A percentile compares a stretch with the other conserved stretches of the same genome.
phyloP scores from a whole-genome alignment of 2,888 invertebrate species.

The Pheosia gnoma region DNA sequence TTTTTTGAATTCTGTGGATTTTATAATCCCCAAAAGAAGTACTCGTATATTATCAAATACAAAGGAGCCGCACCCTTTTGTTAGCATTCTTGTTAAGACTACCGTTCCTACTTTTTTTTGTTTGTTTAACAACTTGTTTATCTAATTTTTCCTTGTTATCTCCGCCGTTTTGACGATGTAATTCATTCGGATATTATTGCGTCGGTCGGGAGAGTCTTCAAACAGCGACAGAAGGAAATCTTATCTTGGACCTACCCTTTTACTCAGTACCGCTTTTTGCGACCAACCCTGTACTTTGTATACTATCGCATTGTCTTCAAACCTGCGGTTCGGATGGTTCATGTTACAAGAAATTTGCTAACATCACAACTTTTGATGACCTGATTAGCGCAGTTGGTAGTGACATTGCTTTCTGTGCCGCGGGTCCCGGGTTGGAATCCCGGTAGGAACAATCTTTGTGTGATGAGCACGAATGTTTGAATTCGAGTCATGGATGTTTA shows the following conservation, averaged over 20 bases:
- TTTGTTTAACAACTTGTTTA: constrained; percentile 7
- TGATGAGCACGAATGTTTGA: too few species aligned
- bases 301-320: constrained; percentile 61
- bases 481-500: too few species aligned
- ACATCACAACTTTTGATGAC: background rate
- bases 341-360: constrained; percentile 35
- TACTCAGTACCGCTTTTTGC: constrained; percentile 68
- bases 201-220: constrained; percentile 32
- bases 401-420: too few species aligned
- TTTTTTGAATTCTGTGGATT: background rate
- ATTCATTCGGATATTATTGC: constrained; percentile 34
- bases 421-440: too few species aligned
- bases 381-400: too few species aligned
- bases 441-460: too few species aligned
- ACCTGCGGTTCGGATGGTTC: constrained; percentile 31
- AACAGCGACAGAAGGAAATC: constrained; percentile 53
- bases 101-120: background rate
- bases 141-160: constrained; percentile 31
- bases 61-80: background rate
- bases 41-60: background rate
- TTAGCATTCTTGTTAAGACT: background rate
- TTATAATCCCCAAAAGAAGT: background rate
- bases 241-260: constrained; percentile 64
- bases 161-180: constrained; percentile 33
- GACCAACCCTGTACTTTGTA: constrained; percentile 63